A percentile compares a stretch with the other conserved stretches of the same genome.
Conservation (phyloP, 1,140 invertebrate genomes). For the Saccostrea glomerata region DNA sequence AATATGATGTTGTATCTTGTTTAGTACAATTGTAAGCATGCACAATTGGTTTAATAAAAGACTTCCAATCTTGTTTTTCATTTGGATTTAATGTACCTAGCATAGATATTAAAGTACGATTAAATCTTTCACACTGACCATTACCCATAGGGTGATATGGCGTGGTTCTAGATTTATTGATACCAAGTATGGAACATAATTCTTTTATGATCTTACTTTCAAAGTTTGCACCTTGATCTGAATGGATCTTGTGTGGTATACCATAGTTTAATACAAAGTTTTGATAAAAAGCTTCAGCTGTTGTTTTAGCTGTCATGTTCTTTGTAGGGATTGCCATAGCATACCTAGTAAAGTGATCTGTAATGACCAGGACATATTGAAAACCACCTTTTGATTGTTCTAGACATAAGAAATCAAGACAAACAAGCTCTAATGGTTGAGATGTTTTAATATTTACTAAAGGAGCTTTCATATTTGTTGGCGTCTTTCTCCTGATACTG, state of each 20-base stretch:
- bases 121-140: neutral
- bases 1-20: constrained; percentile 20
- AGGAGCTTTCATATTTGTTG: constrained; percentile 40
- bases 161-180: constrained; percentile 18
- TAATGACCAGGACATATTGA: no score
- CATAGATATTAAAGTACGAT: constrained; percentile 48
- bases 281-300: neutral
- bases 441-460: constrained; percentile 38
- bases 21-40: constrained; percentile 9
- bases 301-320: neutral
- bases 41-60: constrained; percentile 15
- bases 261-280: neutral
- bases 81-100: constrained; percentile 44
- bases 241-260: neutral
- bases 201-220: constrained; percentile 13
- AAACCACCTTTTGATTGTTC: neutral
- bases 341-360: neutral
- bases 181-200: neutral
- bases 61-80: neutral
- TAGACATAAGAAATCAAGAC: neutral
- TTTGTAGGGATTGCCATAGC: neutral
- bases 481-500: constrained; percentile 29
- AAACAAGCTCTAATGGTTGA: constrained; percentile 41
- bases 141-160: neutral
- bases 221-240: constrained; percentile 7